Evolutionary conservation across 2,113 vertebrate species (phyloP).

Genomic region (Ciconia maguari): DNA sequence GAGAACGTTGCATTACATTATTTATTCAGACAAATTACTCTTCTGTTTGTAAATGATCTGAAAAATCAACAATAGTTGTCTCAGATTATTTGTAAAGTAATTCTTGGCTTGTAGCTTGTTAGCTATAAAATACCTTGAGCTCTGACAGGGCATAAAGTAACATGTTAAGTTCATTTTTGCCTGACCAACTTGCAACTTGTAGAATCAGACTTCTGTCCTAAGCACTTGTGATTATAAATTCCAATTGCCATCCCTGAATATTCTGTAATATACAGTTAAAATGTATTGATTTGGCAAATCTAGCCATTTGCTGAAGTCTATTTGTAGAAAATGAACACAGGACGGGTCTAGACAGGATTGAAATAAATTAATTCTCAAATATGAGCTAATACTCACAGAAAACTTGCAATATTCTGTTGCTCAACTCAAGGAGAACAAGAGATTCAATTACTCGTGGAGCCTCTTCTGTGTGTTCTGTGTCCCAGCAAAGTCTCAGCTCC

Average conservation of each 20-base stretch:
- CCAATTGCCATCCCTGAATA: background rate
- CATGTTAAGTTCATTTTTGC: background rate
- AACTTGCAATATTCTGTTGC: background rate
- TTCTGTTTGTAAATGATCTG: background rate
- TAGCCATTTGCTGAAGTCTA: background rate
- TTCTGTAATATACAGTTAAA: background rate
- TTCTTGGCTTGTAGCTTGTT: background rate
- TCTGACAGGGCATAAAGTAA: background rate
- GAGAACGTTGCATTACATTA: background rate
- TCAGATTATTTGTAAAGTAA: background rate
- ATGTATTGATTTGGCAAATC: background rate
- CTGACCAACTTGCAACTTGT: background rate
- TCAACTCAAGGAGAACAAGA: background rate
- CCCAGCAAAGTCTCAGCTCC: background rate
- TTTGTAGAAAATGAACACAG: background rate
- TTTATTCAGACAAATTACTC: background rate
- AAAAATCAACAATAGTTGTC: background rate
- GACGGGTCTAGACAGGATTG: background rate
- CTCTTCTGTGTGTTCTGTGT: background rate
- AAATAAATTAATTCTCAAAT: slow-evolving; percentile 16
- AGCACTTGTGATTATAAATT: background rate
- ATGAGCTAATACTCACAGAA: background rate
- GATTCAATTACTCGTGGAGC: background rate
- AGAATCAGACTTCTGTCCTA: background rate
- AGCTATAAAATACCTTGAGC: background rate